Evolutionary conservation across 2,797 vertebrate genomes (phyloP).

Genomic region (Coccyzus lansbergi): DNA sequence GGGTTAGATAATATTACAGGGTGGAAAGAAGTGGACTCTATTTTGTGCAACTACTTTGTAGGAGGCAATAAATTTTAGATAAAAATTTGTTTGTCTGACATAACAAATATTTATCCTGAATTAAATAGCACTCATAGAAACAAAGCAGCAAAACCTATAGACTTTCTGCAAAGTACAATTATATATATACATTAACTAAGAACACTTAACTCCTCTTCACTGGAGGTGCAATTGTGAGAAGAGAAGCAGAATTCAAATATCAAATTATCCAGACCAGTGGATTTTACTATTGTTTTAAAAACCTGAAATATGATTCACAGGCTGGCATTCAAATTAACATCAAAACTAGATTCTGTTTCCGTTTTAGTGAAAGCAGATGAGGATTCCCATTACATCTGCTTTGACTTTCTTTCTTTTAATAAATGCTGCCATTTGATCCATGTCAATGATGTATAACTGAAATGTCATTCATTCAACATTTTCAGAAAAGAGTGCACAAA

Average conservation of each 20-base stretch:
- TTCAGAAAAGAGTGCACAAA: not conserved
- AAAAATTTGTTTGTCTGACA: not conserved
- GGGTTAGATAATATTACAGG: not conserved
- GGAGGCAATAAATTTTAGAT: not conserved
- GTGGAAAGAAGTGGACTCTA: not conserved
- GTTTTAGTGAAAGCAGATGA: slow-evolving; percentile 61
- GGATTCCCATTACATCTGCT: slow-evolving; percentile 52
- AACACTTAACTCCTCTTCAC: not conserved
- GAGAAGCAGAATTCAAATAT: not conserved
- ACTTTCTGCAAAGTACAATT: not conserved
- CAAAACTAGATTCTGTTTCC: slow-evolving; percentile 38
- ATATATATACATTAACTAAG: not conserved
- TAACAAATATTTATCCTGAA: not conserved
- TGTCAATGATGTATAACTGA: slow-evolving; percentile 1
- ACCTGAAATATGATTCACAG: slow-evolving; percentile 12
- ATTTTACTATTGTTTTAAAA: not conserved
- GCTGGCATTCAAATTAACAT: slow-evolving; percentile 34
- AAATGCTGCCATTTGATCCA: slow-evolving; percentile 41
- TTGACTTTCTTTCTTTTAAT: slow-evolving; percentile 42
- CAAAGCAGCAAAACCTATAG: not conserved
- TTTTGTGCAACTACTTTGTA: not conserved
- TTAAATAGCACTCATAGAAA: not conserved
- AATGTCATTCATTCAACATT: not conserved
- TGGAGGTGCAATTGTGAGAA: not conserved
- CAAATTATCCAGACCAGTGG: not conserved